These are phyloP conservation scores for Aleiodes leptofemur DNA, from an alignment of 2,888 invertebrate species.

Conservation along the genomic window DNA sequence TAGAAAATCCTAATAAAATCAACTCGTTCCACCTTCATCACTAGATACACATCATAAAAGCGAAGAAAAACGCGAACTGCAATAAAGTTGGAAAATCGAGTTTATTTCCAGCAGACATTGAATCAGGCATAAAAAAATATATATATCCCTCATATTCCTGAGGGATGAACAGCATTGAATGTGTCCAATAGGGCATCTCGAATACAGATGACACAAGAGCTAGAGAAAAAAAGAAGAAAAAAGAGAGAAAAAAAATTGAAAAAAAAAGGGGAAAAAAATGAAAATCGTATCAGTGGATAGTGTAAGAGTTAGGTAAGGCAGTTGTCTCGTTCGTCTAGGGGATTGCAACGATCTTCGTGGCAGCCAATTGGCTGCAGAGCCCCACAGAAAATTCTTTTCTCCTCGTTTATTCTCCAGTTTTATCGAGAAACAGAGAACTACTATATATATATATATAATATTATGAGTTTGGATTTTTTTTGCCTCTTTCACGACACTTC, in stretches of 20 bases:
- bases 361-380: slow-evolving; percentile 54
- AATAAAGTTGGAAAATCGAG: too few relatives aligned
- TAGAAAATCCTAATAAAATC: too few relatives aligned
- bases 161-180: slow-evolving; percentile 6
- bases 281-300: slow-evolving; percentile 1
- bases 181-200: slow-evolving; percentile 25
- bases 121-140: slow-evolving; percentile 19
- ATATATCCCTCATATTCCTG: slow-evolving; percentile 7
- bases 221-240: too few relatives aligned
- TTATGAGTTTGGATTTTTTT: too few relatives aligned
- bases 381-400: slow-evolving; percentile 47
- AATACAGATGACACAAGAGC: slow-evolving; percentile 46
- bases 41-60: too few relatives aligned
- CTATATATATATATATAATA: too few relatives aligned
- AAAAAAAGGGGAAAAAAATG: too few relatives aligned
- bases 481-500: too few relatives aligned
- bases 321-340: slow-evolving; percentile 52
- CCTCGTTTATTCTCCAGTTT: slow-evolving; percentile 36
- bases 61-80: not conserved
- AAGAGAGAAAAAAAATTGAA: too few relatives aligned
- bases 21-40: too few relatives aligned
- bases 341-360: slow-evolving; percentile 55
- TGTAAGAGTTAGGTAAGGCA: slow-evolving; percentile 20
- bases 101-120: slow-evolving; percentile 15
- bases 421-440: not conserved